A percentile compares a stretch with the other conserved stretches of the same genome.
Evolutionary conservation across 2,888 invertebrate species (phyloP).

Genomic region (Lypha dubia): DNA sequence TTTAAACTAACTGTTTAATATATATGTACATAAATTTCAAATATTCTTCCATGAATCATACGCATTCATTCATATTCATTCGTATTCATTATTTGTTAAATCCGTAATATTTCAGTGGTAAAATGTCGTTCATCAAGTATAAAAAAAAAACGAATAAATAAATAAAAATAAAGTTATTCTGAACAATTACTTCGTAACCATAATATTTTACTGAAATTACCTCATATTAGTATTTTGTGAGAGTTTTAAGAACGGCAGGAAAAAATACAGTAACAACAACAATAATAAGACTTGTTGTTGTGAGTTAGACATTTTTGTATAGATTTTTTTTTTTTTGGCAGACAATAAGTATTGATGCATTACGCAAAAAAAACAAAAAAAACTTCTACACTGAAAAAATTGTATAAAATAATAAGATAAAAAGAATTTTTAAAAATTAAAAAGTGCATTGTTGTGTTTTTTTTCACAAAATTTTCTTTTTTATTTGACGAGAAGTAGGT

Average conservation of each 20-base stretch:
- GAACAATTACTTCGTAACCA: constrained; percentile 35
- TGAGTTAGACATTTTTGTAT: background rate
- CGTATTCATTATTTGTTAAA: constrained; percentile 49
- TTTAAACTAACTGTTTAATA: constrained; percentile 1
- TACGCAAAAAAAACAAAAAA: too few relatives aligned
- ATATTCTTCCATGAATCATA: constrained; percentile 47
- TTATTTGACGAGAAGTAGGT: too few relatives aligned
- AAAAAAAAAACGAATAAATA: too few relatives aligned
- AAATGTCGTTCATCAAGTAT: constrained; percentile 36
- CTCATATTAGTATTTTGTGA: constrained; percentile 40
- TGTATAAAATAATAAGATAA: background rate
- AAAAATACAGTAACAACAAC: background rate
- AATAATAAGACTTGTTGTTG: background rate
- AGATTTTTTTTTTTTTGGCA: background rate
- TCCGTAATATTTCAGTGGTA: constrained; percentile 40
- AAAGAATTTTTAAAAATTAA: too few relatives aligned
- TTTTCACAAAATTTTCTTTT: too few relatives aligned
- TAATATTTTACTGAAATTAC: constrained; percentile 29
- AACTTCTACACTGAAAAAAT: constrained; percentile 41
- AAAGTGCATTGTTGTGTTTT: background rate
- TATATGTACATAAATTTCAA: background rate
- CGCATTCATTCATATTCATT: constrained; percentile 30
- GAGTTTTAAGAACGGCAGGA: too few relatives aligned
- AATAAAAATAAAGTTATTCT: background rate
- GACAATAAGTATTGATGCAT: constrained; percentile 29